Conservation (phyloP, 2,797 vertebrate species). For the Trematomus bernacchii region DNA sequence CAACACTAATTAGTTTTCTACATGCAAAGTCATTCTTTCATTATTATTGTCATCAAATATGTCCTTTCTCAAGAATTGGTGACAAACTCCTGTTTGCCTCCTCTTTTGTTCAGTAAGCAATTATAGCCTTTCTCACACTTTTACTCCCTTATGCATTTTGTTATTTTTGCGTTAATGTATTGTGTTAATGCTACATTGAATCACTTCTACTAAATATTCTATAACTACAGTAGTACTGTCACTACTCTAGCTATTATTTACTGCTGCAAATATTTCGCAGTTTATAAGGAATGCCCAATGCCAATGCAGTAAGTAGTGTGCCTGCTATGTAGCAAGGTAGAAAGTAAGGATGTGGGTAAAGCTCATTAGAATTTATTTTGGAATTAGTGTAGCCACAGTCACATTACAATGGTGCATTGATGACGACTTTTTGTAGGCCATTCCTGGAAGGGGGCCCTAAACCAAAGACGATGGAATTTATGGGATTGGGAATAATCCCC, state of each 20-base stretch:
- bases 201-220: neutral
- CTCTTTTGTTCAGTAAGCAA: neutral
- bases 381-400: too few species aligned
- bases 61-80: conserved; percentile 8
- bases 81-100: neutral
- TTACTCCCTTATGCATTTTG: neutral
- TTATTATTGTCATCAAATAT: conserved; percentile 39
- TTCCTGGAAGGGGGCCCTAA: too few species aligned
- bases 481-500: too few species aligned
- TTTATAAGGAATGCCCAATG: neutral
- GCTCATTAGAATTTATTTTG: too few species aligned
- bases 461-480: too few species aligned
- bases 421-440: too few species aligned
- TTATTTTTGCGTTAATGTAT: neutral
- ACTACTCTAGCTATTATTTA: neutral
- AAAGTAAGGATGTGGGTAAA: too few species aligned
- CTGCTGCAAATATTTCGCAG: neutral
- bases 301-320: too few species aligned
- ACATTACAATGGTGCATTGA: too few species aligned
- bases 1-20: conserved; percentile 51
- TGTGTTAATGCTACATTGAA: neutral
- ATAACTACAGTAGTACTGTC: too few species aligned
- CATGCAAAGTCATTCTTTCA: conserved; percentile 43
- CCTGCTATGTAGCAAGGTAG: too few species aligned
- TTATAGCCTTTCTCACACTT: neutral